Evolutionary conservation across 2,888 invertebrate species (phyloP).

Genomic region (Ecdyonurus torrentis): DNA sequence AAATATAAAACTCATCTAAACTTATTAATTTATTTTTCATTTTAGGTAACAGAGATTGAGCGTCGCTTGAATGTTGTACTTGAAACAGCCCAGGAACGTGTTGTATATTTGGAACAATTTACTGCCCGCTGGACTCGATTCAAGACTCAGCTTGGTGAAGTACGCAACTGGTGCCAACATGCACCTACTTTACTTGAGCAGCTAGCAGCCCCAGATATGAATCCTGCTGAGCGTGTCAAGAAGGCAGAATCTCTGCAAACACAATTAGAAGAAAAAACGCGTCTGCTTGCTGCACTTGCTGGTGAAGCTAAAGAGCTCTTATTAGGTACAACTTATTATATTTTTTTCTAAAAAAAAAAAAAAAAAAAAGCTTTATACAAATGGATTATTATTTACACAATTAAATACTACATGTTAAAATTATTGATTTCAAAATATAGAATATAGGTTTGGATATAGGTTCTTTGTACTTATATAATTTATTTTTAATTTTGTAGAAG

Average conservation of each 20-base stretch:
- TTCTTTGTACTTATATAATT: too few species aligned
- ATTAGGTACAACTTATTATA: slow-evolving; percentile 24
- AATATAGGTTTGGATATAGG: too few species aligned
- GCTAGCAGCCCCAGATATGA: slow-evolving; percentile 56
- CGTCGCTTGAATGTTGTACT: slow-evolving; percentile 56
- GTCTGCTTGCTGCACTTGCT: slow-evolving; percentile 51
- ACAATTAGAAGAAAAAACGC: slow-evolving; percentile 58
- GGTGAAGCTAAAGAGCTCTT: slow-evolving; percentile 59
- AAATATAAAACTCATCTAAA: not conserved
- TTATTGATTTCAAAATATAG: too few species aligned
- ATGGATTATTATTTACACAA: too few species aligned
- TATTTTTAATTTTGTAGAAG: too few species aligned
- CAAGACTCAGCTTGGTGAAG: slow-evolving; percentile 53
- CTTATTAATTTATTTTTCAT: not conserved
- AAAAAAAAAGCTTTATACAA: not conserved
- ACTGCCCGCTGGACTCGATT: slow-evolving; percentile 67
- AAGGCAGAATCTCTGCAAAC: slow-evolving; percentile 59
- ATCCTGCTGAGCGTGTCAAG: slow-evolving; percentile 65
- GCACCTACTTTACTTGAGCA: slow-evolving; percentile 59
- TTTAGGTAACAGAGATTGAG: slow-evolving; percentile 50
- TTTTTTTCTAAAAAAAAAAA: too few species aligned
- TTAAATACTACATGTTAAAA: too few species aligned
- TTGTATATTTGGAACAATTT: slow-evolving; percentile 62
- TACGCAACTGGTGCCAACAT: slow-evolving; percentile 64
- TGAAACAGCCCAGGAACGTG: slow-evolving; percentile 61